A percentile compares a stretch with the other conserved stretches of the same genome.
phyloP scores from a whole-genome alignment of 2,888 invertebrate genomes.

The Petrolisthes manimaculis region DNA sequence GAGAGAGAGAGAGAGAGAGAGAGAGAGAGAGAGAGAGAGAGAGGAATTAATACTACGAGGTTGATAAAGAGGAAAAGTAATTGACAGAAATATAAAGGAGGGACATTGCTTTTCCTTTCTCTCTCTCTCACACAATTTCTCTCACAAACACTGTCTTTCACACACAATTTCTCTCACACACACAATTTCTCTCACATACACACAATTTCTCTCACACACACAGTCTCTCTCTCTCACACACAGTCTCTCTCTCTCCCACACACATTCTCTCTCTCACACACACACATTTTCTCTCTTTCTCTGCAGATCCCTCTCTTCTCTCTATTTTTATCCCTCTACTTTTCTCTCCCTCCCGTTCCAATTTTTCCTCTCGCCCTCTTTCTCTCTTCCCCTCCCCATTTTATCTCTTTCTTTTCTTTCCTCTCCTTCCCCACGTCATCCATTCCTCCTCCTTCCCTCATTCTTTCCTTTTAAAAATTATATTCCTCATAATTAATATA shows the following conservation, averaged over 20 bases:
- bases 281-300: background rate
- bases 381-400: background rate
- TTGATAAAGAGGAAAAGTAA: background rate
- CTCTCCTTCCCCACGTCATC: background rate
- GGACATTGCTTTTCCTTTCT: background rate
- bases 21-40: background rate
- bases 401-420: background rate
- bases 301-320: background rate
- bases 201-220: background rate
- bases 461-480: background rate
- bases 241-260: background rate
- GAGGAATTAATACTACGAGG: background rate
- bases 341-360: slow-evolving; percentile 3
- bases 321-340: background rate
- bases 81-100: background rate
- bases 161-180: background rate
- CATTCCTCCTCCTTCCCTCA: background rate
- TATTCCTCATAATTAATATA: background rate
- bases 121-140: background rate
- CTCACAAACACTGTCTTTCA: background rate
- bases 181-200: background rate
- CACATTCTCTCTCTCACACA: background rate
- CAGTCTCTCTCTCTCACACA: background rate
- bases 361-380: background rate
- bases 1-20: slow-evolving; percentile 1